These are phyloP conservation scores for Heliconius nattereri DNA, from an alignment of 1,140 invertebrate species.

Conservation along the genomic window DNA sequence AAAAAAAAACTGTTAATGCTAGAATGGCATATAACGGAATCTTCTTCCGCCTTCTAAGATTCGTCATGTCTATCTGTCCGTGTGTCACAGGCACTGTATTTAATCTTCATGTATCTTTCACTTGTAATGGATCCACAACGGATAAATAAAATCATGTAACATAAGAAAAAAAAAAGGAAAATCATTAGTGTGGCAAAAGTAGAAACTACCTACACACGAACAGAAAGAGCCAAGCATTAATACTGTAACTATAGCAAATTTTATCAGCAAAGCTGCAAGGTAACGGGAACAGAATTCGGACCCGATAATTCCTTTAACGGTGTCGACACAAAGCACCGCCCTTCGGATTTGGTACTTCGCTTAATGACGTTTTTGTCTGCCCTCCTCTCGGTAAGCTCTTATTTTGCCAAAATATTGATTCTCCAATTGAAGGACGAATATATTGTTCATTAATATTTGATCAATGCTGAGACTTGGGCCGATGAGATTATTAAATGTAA, in stretches of 20 bases:
- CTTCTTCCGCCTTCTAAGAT: too few species aligned
- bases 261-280: slow-evolving; percentile 27
- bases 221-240: neutral
- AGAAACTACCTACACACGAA: slow-evolving; percentile 12
- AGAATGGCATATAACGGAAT: too few species aligned
- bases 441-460: slow-evolving; percentile 12
- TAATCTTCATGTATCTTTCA: too few species aligned
- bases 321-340: slow-evolving; percentile 50
- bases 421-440: neutral
- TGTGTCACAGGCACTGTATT: too few species aligned
- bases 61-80: too few species aligned
- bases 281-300: slow-evolving; percentile 51
- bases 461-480: neutral
- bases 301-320: slow-evolving; percentile 62
- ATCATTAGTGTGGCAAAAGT: neutral
- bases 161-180: neutral
- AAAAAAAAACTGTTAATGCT: too few species aligned
- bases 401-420: slow-evolving; percentile 62
- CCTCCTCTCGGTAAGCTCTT: slow-evolving; percentile 50
- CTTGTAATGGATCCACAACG: too few species aligned
- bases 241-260: slow-evolving; percentile 28
- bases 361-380: slow-evolving; percentile 68
- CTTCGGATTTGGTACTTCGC: slow-evolving; percentile 55
- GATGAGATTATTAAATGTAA: slow-evolving; percentile 13
- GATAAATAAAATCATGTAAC: too few species aligned